Conservation (phyloP, 2,888 invertebrate genomes). For the Xylophagus ater region DNA sequence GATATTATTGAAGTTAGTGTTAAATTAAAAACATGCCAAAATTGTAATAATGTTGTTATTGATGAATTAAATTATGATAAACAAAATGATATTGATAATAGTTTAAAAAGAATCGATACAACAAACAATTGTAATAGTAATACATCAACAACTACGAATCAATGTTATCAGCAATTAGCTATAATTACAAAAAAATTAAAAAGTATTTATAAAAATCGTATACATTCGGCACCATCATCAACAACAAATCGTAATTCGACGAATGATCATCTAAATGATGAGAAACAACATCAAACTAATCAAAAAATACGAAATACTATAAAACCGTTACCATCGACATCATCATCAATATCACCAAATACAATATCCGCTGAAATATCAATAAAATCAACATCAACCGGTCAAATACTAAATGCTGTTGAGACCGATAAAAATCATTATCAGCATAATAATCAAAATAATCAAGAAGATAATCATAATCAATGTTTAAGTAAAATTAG, state of each 20-base stretch:
- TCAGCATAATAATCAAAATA: constrained; percentile 11
- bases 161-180: constrained; percentile 13
- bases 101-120: neutral
- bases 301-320: neutral
- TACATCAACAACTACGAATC: neutral
- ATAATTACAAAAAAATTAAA: constrained; percentile 17
- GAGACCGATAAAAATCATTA: constrained; percentile 4
- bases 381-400: neutral
- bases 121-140: neutral
- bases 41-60: constrained; percentile 16
- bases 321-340: constrained; percentile 4
- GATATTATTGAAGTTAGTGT: constrained; percentile 18
- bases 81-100: neutral
- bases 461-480: constrained; percentile 8
- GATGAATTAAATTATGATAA: constrained; percentile 14
- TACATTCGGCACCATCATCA: constrained; percentile 8
- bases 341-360: neutral
- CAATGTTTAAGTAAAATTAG: constrained; percentile 10
- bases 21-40: constrained; percentile 18
- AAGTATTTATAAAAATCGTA: constrained; percentile 16
- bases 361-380: neutral
- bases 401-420: constrained; percentile 1
- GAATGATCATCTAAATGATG: neutral
- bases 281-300: neutral
- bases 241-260: constrained; percentile 1